Percentiles rank a stretch among this genome's conserved stretches.
These are phyloP conservation scores for Chalcis sispes DNA, from an alignment of 2,888 invertebrate genomes.

Conservation along the genomic window DNA sequence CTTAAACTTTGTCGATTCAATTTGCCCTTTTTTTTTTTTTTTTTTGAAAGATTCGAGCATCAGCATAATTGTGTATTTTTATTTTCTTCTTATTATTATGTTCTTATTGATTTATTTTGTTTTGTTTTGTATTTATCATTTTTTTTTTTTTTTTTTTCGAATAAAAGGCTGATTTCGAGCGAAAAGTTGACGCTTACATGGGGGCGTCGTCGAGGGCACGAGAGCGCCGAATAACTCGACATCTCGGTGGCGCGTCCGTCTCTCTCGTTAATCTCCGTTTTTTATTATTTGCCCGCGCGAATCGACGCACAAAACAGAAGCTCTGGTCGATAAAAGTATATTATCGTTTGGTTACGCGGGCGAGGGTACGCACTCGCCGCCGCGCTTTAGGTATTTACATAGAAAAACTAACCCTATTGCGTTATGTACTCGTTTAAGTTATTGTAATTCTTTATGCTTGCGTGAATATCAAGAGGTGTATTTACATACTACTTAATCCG, in stretches of 20 bases:
- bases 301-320: constrained; percentile 69
- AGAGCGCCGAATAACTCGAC: too few species aligned
- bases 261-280: neutral
- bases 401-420: constrained; percentile 75
- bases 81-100: too few species aligned
- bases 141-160: too few species aligned
- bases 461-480: constrained; percentile 73
- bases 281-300: constrained; percentile 57
- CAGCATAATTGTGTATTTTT: too few species aligned
- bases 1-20: too few species aligned
- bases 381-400: constrained; percentile 69
- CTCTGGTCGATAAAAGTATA: constrained; percentile 73
- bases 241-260: constrained; percentile 16
- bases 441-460: constrained; percentile 73
- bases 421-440: constrained; percentile 73
- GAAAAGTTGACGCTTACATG: too few species aligned
- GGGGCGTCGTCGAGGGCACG: too few species aligned
- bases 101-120: too few species aligned
- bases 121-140: too few species aligned
- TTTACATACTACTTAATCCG: constrained; percentile 75
- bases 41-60: constrained; percentile 61
- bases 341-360: constrained; percentile 73
- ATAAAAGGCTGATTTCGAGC: too few species aligned
- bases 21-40: constrained; percentile 28
- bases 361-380: constrained; percentile 71